phyloP scores from a whole-genome alignment of 2,113 vertebrate species.

The Zosterops hypoxanthus region DNA sequence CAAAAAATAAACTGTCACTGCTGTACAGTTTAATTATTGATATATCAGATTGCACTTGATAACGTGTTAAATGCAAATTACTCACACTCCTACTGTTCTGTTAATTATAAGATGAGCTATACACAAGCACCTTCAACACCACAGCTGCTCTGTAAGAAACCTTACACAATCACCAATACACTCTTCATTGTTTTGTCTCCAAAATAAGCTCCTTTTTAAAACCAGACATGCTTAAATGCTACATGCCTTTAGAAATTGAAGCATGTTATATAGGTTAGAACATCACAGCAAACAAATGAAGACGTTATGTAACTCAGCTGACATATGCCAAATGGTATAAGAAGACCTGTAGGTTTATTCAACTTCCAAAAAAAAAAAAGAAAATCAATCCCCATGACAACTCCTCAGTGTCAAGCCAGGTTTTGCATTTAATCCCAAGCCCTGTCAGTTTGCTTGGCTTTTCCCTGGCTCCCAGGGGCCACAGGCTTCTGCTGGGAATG shows the following conservation, averaged over 20 bases:
- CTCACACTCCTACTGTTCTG: neutral
- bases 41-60: neutral
- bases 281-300: neutral
- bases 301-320: neutral
- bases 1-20: neutral
- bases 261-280: neutral
- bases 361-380: neutral
- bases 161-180: neutral
- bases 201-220: constrained; percentile 15
- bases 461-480: neutral
- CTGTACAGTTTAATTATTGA: neutral
- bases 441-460: neutral
- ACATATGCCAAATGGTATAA: neutral
- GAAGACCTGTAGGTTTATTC: neutral
- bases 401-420: neutral
- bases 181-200: neutral
- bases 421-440: neutral
- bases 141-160: neutral
- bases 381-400: neutral
- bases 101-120: neutral
- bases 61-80: neutral
- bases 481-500: neutral
- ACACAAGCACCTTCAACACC: neutral
- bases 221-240: neutral
- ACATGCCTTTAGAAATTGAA: neutral